Evolutionary conservation across 2,797 vertebrate genomes (phyloP).

Genomic region (Rhinatrema bivittatum): DNA sequence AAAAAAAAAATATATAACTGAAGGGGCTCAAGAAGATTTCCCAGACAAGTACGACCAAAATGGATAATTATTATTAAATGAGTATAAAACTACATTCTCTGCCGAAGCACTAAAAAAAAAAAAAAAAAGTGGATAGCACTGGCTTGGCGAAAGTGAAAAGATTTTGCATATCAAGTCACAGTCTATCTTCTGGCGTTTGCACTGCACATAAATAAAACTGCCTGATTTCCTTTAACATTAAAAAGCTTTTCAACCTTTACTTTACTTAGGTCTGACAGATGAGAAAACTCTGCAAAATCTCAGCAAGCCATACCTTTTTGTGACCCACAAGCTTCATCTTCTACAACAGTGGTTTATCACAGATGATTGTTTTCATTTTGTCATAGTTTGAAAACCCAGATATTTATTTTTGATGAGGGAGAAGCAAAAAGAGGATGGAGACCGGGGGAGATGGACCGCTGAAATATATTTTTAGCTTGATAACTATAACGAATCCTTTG

Average conservation of each 20-base stretch:
- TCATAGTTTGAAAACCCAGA: background rate
- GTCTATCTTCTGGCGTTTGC: constrained; percentile 40
- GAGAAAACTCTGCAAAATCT: constrained; percentile 46
- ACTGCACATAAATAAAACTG: constrained; percentile 31
- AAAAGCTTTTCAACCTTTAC: constrained; percentile 34
- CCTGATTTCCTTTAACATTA: constrained; percentile 46
- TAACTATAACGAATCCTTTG: no score
- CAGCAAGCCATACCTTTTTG: constrained; percentile 47
- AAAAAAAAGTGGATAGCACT: constrained; percentile 46
- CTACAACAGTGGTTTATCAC: constrained; percentile 24
- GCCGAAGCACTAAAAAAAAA: constrained; percentile 32
- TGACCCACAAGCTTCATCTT: constrained; percentile 20
- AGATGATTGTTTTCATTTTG: background rate
- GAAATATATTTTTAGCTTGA: no score
- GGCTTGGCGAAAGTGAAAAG: constrained; percentile 46
- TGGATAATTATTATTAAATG: constrained; percentile 73
- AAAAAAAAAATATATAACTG: no score
- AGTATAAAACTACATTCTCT: constrained; percentile 60
- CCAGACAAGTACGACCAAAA: constrained; percentile 67
- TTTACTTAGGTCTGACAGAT: constrained; percentile 43
- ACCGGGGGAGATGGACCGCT: no score
- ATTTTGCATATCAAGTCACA: constrained; percentile 42
- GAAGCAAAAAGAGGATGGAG: background rate
- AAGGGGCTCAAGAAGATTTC: constrained; percentile 77
- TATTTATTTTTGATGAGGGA: background rate